Evolutionary conservation across 2,888 invertebrate genomes (phyloP).

Genomic region (Gastracanthus pulcherrimus): DNA sequence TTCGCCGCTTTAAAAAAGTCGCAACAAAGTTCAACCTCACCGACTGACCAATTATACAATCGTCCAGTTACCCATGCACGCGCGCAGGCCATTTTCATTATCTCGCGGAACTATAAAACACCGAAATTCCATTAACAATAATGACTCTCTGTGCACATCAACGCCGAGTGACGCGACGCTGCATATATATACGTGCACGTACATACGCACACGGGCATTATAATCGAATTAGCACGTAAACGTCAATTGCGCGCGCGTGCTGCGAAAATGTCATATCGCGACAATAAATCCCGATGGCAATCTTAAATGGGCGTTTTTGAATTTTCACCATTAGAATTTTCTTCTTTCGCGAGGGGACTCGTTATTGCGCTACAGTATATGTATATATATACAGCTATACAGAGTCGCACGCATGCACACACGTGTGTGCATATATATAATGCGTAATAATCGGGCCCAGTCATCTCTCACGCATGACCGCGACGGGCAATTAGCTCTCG

Average conservation of each 20-base stretch:
- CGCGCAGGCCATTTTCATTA: conserved; percentile 3
- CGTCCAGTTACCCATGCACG: background rate
- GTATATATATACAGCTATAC: background rate
- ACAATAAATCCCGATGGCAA: conserved; percentile 47
- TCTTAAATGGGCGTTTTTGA: conserved; percentile 54
- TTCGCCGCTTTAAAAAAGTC: no score
- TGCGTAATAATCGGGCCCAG: conserved; percentile 45
- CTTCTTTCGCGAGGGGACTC: no score
- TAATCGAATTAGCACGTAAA: conserved; percentile 39
- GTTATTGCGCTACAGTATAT: no score
- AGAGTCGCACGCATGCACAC: background rate
- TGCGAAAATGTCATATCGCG: background rate
- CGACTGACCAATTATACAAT: background rate
- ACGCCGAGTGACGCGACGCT: background rate
- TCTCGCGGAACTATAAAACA: conserved; percentile 29
- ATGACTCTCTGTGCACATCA: background rate
- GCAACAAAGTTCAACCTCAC: background rate
- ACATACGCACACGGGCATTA: background rate
- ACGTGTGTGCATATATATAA: conserved; percentile 23
- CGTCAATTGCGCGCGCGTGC: background rate
- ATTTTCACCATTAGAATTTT: conserved; percentile 4
- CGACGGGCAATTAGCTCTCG: conserved; percentile 48
- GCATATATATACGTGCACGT: no score
- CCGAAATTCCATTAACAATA: conserved; percentile 37
- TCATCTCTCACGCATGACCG: conserved; percentile 52